phyloP scores from a whole-genome alignment of 2,888 invertebrate genomes.

The Dicycla oo region DNA sequence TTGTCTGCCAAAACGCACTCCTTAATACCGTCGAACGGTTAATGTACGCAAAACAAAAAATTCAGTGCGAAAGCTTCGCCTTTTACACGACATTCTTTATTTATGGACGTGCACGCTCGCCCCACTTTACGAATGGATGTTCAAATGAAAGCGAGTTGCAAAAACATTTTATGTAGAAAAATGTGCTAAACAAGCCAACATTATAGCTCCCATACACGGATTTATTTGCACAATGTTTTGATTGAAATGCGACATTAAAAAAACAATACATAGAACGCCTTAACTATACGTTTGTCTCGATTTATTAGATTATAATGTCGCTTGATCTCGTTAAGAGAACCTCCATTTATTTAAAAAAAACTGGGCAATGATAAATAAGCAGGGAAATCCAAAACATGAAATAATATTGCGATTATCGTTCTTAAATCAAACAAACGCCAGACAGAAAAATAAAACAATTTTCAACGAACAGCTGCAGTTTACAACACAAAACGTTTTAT shows the following conservation, averaged over 20 bases:
- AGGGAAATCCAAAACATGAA: not conserved
- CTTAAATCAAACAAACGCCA: conserved; percentile 2
- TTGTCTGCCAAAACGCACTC: conserved; percentile 42
- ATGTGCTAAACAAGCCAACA: conserved; percentile 52
- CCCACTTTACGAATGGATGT: conserved; percentile 78
- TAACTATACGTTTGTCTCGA: not conserved
- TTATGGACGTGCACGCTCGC: conserved; percentile 78
- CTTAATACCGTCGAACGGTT: conserved; percentile 60
- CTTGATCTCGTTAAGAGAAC: not conserved
- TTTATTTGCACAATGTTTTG: conserved; percentile 30
- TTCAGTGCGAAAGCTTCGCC: conserved; percentile 70
- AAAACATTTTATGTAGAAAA: conserved; percentile 62
- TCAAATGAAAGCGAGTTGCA: conserved; percentile 74
- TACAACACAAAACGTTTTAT: conserved; percentile 2
- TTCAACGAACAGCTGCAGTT: not conserved
- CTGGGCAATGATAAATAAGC: not conserved
- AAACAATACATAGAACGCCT: not conserved
- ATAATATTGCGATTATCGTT: not conserved
- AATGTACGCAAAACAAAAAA: conserved; percentile 74
- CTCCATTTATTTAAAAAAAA: not conserved
- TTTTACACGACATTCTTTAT: conserved; percentile 80
- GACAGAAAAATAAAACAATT: not conserved
- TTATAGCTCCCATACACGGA: conserved; percentile 28
- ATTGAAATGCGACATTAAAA: conserved; percentile 17
- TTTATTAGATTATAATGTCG: not conserved